Evolutionary conservation across 2,113 vertebrate species (phyloP).

Genomic region (Hyperopisus bebe): DNA sequence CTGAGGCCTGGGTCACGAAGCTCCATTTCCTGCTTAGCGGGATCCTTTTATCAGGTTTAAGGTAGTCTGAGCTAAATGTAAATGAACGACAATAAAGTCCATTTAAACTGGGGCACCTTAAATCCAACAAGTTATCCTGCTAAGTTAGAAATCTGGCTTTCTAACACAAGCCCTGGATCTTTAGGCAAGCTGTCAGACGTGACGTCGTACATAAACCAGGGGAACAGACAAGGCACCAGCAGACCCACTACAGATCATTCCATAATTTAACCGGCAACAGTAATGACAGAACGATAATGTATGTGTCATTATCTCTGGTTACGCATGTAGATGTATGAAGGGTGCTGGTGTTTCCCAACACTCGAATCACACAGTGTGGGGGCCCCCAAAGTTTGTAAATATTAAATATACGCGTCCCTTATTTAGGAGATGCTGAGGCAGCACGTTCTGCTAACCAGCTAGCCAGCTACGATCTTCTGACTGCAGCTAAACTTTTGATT

Average conservation of each 20-base stretch:
- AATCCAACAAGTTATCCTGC: neutral
- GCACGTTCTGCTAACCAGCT: no score
- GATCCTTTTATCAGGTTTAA: neutral
- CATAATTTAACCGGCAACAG: neutral
- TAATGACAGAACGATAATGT: neutral
- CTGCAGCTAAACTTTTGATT: no score
- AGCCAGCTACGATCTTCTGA: no score
- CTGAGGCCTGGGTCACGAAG: neutral
- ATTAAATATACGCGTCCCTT: no score
- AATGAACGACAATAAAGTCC: neutral
- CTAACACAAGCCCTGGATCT: neutral
- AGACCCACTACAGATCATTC: neutral
- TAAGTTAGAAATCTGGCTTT: neutral
- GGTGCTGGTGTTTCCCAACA: no score
- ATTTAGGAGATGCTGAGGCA: no score
- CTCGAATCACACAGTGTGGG: no score
- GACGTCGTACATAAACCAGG: neutral
- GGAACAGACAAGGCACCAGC: no score
- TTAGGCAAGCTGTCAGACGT: neutral
- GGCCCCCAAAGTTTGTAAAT: no score
- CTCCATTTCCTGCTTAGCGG: neutral
- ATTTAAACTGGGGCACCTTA: neutral
- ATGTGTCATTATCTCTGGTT: neutral
- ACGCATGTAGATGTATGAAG: neutral
- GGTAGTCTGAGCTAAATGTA: neutral